Percentiles rank a stretch among this genome's conserved stretches.
Evolutionary conservation across 2,113 vertebrate genomes (phyloP).

Genomic region (Ceyx melanurus): DNA sequence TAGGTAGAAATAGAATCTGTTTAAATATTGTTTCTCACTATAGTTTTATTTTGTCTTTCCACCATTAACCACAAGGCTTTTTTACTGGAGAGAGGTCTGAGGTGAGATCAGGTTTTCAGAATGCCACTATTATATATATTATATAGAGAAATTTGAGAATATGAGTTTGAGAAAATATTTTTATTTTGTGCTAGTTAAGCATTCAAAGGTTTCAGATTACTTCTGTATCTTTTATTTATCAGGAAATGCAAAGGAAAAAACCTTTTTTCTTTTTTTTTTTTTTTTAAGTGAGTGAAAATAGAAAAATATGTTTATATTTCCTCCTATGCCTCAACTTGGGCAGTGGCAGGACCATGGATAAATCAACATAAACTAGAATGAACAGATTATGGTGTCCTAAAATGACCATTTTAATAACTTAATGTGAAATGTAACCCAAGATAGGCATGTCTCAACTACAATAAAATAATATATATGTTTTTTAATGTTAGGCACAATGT

Average conservation of each 20-base stretch:
- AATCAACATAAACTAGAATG: neutral
- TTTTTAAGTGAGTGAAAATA: neutral
- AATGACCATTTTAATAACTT: neutral
- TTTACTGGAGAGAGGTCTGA: neutral
- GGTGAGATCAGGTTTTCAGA: neutral
- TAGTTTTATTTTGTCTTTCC: neutral
- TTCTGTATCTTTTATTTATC: neutral
- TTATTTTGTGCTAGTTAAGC: neutral
- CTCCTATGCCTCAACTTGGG: neutral
- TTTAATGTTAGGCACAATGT: fast-evolving
- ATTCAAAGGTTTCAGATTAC: neutral
- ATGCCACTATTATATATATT: neutral
- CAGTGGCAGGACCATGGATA: neutral
- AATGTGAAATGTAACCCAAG: neutral
- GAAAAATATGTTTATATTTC: neutral
- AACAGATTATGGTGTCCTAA: neutral
- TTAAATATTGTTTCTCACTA: neutral
- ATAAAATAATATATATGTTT: neutral
- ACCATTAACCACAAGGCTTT: neutral
- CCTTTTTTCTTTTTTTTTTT: fast-evolving
- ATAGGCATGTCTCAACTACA: neutral
- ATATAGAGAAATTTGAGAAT: neutral
- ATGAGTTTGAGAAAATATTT: neutral
- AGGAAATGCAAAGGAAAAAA: neutral
- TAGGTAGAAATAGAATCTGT: neutral